These are phyloP conservation scores for Cephus rjabovi DNA, from an alignment of 2,888 invertebrate genomes.

Conservation along the genomic window DNA sequence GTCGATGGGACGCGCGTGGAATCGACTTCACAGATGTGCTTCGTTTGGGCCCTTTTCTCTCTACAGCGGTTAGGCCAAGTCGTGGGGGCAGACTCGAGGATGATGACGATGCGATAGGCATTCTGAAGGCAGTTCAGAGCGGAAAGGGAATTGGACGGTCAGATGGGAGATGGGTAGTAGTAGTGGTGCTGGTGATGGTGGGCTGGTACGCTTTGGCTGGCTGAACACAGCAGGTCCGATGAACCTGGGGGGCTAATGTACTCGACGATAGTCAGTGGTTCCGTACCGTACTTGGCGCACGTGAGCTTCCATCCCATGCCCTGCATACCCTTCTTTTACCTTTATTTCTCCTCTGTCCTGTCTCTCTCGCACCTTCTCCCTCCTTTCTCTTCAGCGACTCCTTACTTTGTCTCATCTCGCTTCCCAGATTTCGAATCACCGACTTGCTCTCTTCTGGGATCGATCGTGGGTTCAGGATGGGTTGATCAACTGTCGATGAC, in stretches of 20 bases:
- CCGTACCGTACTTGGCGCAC: conserved; percentile 55
- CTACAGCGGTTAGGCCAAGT: neutral
- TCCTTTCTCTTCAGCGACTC: neutral
- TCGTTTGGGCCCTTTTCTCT: neutral
- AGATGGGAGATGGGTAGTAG: neutral
- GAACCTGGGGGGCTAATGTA: conserved; percentile 62
- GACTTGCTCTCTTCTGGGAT: neutral
- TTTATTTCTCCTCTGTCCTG: conserved; percentile 20
- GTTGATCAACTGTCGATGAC: conserved; percentile 43
- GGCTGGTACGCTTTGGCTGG: conserved; percentile 11
- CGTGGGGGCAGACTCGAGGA: neutral
- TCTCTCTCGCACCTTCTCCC: conserved; percentile 19
- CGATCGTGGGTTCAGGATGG: conserved; percentile 49
- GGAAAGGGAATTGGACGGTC: neutral
- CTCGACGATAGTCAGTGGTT: conserved; percentile 41
- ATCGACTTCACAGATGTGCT: neutral
- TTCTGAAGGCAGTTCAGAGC: neutral
- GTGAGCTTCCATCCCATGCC: conserved; percentile 59
- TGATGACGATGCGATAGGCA: conserved; percentile 6
- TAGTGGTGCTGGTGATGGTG: neutral
- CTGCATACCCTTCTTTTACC: conserved; percentile 50
- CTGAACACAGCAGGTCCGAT: conserved; percentile 50
- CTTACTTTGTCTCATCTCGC: neutral
- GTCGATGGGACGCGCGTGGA: neutral
- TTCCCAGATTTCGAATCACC: neutral